Percentiles rank a stretch among this genome's conserved stretches.
phyloP scores from a whole-genome alignment of 1,140 invertebrate genomes.

The Conopomorpha cramerella region DNA sequence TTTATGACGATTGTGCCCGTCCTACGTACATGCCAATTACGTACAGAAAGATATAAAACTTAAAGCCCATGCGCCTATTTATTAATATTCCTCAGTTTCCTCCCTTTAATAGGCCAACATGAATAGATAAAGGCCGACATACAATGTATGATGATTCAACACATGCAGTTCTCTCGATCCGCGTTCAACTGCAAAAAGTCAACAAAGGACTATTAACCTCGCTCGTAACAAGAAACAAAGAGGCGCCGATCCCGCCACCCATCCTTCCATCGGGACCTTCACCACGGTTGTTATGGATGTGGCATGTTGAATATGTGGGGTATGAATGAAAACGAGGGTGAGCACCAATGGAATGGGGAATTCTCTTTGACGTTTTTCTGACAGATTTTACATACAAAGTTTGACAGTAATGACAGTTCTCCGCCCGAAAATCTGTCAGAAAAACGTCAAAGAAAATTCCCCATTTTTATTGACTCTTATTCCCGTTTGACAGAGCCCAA shows the following conservation, averaged over 20 bases:
- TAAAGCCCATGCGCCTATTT: not conserved
- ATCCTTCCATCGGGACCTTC: conserved; percentile 8
- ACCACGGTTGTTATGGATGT: not conserved
- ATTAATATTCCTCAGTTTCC: not conserved
- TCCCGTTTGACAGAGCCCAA: too few species aligned
- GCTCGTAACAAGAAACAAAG: conserved; percentile 18
- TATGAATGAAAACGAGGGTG: not conserved
- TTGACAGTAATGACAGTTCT: too few species aligned
- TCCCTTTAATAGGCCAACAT: not conserved
- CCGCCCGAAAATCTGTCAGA: too few species aligned
- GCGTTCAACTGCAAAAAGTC: conserved; percentile 13
- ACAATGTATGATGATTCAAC: not conserved
- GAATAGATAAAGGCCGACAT: not conserved
- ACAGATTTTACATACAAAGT: too few species aligned
- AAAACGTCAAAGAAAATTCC: too few species aligned
- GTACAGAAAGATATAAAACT: not conserved
- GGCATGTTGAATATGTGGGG: not conserved
- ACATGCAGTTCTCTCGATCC: too few species aligned
- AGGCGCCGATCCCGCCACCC: conserved; percentile 10
- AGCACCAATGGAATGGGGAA: not conserved
- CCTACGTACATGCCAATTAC: too few species aligned
- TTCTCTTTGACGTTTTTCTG: too few species aligned
- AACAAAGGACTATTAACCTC: conserved; percentile 14
- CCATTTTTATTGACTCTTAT: too few species aligned
- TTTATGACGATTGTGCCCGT: too few species aligned